A percentile compares a stretch with the other conserved stretches of the same genome.
Conservation (phyloP, 2,797 vertebrate genomes). For the Gorsachius magnificus region DNA sequence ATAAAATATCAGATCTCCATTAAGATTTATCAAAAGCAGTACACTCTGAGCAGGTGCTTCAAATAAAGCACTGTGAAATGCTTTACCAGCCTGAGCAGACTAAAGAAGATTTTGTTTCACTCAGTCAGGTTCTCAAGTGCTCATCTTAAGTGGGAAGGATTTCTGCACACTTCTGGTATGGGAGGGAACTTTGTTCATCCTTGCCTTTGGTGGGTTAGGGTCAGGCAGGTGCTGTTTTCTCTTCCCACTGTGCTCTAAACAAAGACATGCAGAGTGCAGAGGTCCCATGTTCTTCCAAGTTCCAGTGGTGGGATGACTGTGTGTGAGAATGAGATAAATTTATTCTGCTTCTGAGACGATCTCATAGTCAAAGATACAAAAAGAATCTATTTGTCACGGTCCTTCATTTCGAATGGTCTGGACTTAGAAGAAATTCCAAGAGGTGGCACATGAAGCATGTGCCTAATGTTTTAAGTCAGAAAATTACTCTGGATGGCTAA, state of each 20-base stretch:
- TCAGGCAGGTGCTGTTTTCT: not conserved
- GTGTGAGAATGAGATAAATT: not conserved
- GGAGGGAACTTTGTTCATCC: not conserved
- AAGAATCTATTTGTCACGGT: not conserved
- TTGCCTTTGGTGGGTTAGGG: not conserved
- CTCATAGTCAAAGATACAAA: not conserved
- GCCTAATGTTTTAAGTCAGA: not conserved
- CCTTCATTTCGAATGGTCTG: not conserved
- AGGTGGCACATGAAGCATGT: accelerated
- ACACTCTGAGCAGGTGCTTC: not conserved
- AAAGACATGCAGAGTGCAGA: not conserved
- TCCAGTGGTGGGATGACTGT: not conserved
- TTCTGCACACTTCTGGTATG: not conserved
- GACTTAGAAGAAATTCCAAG: not conserved
- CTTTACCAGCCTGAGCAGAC: not conserved
- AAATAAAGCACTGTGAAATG: not conserved
- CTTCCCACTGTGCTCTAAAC: not conserved
- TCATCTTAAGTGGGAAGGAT: not conserved
- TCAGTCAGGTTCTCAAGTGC: not conserved
- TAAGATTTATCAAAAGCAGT: not conserved
- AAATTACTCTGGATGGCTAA: not conserved
- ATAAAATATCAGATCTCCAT: not conserved
- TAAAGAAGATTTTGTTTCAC: not conserved
- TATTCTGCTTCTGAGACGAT: not conserved
- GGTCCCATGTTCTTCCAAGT: not conserved